Conservation (phyloP, 2,113 vertebrate species). For the Ascaphus truei region DNA sequence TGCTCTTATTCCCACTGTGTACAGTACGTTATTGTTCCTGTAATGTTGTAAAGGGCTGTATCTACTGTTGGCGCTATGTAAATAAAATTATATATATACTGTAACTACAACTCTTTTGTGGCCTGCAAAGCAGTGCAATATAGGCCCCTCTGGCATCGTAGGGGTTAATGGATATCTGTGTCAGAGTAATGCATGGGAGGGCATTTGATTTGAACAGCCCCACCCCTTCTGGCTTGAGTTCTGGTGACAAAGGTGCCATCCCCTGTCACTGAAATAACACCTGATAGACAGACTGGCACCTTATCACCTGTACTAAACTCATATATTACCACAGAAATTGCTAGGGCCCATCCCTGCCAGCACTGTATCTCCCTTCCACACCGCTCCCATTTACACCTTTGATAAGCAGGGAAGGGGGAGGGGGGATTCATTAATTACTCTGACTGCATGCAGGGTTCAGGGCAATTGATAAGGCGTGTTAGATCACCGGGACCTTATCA, state of each 20-base stretch:
- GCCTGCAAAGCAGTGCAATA: not conserved
- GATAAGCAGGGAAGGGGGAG: slow-evolving; percentile 41
- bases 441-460: slow-evolving; percentile 24
- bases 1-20: too few relatives aligned
- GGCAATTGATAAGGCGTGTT: slow-evolving; percentile 13
- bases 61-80: too few relatives aligned
- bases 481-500: slow-evolving; percentile 16
- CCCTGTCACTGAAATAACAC: slow-evolving; percentile 30
- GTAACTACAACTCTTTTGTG: not conserved
- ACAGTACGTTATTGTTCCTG: too few relatives aligned
- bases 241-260: slow-evolving; percentile 33
- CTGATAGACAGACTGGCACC: slow-evolving; percentile 63
- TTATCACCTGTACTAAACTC: slow-evolving; percentile 50
- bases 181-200: not conserved
- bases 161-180: not conserved
- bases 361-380: slow-evolving; percentile 42
- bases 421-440: slow-evolving; percentile 24
- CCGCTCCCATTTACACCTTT: slow-evolving; percentile 48
- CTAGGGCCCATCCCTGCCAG: slow-evolving; percentile 43
- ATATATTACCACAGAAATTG: slow-evolving; percentile 38
- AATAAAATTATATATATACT: not conserved
- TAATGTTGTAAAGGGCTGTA: too few relatives aligned
- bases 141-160: not conserved
- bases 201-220: too few relatives aligned
- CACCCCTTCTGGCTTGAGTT: not conserved